Percentiles rank a stretch among this genome's conserved stretches.
phyloP scores from a whole-genome alignment of 2,888 invertebrate species.

The Mechanitis mazaeus region DNA sequence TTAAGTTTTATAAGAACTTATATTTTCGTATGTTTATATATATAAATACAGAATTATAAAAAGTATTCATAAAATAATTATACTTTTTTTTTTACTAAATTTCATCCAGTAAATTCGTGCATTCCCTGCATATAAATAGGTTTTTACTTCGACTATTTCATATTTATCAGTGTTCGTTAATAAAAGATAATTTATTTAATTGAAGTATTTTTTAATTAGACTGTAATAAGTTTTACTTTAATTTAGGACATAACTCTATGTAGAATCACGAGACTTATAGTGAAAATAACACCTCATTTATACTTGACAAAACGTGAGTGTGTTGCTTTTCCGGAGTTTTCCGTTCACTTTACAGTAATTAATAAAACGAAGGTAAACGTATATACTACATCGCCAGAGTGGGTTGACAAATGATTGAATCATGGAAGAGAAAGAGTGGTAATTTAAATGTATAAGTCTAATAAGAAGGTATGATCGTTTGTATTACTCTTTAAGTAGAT shows the following conservation, averaged over 20 bases:
- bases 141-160: background rate
- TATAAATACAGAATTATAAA: no score
- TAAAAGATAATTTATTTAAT: no score
- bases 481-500: no score
- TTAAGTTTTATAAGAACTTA: no score
- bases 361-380: background rate
- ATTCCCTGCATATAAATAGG: constrained; percentile 1
- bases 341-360: background rate
- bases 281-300: background rate
- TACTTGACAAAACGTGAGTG: background rate
- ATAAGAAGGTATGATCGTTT: no score
- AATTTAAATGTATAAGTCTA: no score
- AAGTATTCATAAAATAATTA: no score
- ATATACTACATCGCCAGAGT: background rate
- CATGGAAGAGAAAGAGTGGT: background rate
- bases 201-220: background rate
- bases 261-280: no score
- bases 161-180: no score
- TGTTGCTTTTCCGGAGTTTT: background rate
- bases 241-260: no score
- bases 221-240: background rate
- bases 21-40: no score
- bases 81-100: background rate
- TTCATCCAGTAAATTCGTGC: background rate
- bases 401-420: constrained; percentile 1